A percentile compares a stretch with the other conserved stretches of the same genome.
phyloP scores from a whole-genome alignment of 1,140 invertebrate genomes.

The Rhagoletis pomonella region DNA sequence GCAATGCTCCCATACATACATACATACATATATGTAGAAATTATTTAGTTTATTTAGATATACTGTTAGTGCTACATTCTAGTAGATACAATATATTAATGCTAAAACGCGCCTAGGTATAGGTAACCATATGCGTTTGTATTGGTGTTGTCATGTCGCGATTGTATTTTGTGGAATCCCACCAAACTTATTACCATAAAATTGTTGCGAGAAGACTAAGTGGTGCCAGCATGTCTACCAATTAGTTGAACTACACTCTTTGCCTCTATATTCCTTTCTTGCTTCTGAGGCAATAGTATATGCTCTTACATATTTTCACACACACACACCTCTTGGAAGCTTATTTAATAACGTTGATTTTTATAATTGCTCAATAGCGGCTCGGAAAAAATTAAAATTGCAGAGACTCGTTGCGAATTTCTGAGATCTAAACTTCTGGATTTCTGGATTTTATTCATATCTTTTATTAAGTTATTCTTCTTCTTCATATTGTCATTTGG shows the following conservation, averaged over 20 bases:
- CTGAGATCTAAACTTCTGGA: too few species aligned
- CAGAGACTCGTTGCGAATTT: too few species aligned
- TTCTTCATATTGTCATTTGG: too few species aligned
- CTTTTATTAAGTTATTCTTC: too few species aligned
- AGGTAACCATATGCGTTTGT: not conserved
- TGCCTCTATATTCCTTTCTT: not conserved
- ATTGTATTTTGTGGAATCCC: slow-evolving; percentile 16
- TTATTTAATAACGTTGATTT: not conserved
- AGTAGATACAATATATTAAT: too few species aligned
- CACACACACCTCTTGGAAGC: not conserved
- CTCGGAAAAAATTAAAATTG: too few species aligned
- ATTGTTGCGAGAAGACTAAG: slow-evolving; percentile 46
- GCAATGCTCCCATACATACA: not conserved
- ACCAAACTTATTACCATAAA: slow-evolving; percentile 51
- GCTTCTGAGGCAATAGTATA: not conserved
- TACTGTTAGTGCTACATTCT: too few species aligned
- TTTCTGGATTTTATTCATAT: too few species aligned
- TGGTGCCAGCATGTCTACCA: slow-evolving; percentile 44
- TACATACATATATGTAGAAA: slow-evolving; percentile 7
- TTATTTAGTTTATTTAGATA: not conserved
- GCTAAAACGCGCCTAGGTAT: too few species aligned
- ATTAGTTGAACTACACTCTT: slow-evolving; percentile 27
- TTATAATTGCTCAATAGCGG: not conserved
- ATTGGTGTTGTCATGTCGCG: not conserved
- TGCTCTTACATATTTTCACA: slow-evolving; percentile 1